A percentile compares a stretch with the other conserved stretches of the same genome.
Evolutionary conservation across 2,797 vertebrate species (phyloP).

Genomic region (Siniperca obscura): DNA sequence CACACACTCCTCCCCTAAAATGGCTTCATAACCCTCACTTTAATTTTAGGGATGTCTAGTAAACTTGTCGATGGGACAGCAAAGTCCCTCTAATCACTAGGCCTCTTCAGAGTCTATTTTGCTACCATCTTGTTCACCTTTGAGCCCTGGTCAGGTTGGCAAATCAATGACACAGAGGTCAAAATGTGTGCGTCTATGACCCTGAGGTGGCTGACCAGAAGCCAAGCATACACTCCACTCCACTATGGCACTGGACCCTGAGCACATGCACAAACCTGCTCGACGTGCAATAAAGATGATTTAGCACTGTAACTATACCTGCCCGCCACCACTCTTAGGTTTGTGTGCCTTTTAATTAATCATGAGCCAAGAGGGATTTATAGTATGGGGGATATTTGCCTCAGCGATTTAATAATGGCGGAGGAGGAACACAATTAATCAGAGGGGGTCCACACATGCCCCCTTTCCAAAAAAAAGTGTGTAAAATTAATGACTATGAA

Average conservation of each 20-base stretch:
- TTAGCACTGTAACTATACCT: constrained; percentile 85
- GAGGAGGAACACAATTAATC: constrained; percentile 87
- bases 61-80: constrained; percentile 47
- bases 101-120: constrained; percentile 64
- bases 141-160: constrained; percentile 54
- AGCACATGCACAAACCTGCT: constrained; percentile 75
- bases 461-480: constrained; percentile 62
- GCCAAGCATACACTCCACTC: constrained; percentile 53
- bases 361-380: constrained; percentile 86
- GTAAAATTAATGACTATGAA: constrained; percentile 88
- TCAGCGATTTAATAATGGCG: constrained; percentile 89
- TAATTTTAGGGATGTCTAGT: constrained; percentile 23
- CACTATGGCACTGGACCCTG: constrained; percentile 50
- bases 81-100: constrained; percentile 73
- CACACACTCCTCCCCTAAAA: constrained; percentile 15
- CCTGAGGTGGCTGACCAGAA: constrained; percentile 70
- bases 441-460: constrained; percentile 74
- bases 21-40: not conserved
- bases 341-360: constrained; percentile 87
- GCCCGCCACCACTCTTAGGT: constrained; percentile 83
- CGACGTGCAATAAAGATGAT: constrained; percentile 85
- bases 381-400: constrained; percentile 87
- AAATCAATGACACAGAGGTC: constrained; percentile 74
- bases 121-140: constrained; percentile 63
- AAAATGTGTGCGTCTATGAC: constrained; percentile 49